A percentile compares a stretch with the other conserved stretches of the same genome.
Conservation (phyloP, 2,888 invertebrate genomes). For the Lasioglossum villosulum region DNA sequence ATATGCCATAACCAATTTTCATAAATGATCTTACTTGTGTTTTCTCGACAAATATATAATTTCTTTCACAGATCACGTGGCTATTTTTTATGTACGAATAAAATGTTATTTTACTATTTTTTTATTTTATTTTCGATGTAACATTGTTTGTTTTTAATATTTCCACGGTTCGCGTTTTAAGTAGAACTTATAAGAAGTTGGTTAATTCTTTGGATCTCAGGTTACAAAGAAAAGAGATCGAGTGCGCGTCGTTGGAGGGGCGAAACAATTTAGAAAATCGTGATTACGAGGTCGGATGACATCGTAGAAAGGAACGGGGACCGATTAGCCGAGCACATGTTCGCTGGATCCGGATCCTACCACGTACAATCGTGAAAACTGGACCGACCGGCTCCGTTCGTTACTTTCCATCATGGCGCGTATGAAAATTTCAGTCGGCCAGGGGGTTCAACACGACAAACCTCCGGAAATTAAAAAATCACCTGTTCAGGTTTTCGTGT, state of each 20-base stretch:
- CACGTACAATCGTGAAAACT: slow-evolving; percentile 65
- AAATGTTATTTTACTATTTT: too few species aligned
- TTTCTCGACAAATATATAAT: too few species aligned
- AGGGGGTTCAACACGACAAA: slow-evolving; percentile 1
- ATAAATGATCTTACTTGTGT: too few species aligned
- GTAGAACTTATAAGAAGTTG: background rate
- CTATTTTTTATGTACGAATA: too few species aligned
- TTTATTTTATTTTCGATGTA: too few species aligned
- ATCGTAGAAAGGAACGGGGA: slow-evolving; percentile 38
- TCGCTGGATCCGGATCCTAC: slow-evolving; percentile 59
- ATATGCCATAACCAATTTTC: too few species aligned
- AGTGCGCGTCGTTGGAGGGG: background rate
- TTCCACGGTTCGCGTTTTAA: too few species aligned
- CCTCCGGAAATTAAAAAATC: slow-evolving; percentile 11
- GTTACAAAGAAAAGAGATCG: background rate
- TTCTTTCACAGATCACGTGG: too few species aligned
- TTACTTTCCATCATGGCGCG: slow-evolving; percentile 64
- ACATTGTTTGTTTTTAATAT: too few species aligned
- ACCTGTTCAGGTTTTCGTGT: slow-evolving; percentile 26
- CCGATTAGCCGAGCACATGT: slow-evolving; percentile 47
- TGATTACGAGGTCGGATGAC: slow-evolving; percentile 48
- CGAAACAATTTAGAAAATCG: slow-evolving; percentile 52
- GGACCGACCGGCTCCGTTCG: slow-evolving; percentile 63
- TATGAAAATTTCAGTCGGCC: slow-evolving; percentile 62
- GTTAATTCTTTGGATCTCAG: background rate